Percentiles rank a stretch among this genome's conserved stretches.
phyloP scores from a whole-genome alignment of 2,113 vertebrate species.

The Nothobranchius furzeri region DNA sequence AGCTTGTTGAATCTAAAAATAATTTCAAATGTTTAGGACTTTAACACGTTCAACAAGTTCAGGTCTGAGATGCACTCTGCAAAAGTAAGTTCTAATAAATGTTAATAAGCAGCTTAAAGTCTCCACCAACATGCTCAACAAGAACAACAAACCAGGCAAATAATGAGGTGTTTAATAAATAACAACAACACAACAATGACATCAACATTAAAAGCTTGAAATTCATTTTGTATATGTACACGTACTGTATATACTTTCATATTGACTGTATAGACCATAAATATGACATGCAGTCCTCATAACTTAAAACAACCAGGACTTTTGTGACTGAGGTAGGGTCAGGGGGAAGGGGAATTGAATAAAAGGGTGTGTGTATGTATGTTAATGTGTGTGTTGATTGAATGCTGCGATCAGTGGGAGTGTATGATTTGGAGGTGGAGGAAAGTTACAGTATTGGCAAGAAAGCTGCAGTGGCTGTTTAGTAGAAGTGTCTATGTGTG shows the following conservation, averaged over 20 bases:
- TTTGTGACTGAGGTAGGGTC: conserved; percentile 98
- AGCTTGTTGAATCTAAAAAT: too few relatives aligned
- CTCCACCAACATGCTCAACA: conserved; percentile 8
- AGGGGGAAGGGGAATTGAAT: conserved; percentile 63
- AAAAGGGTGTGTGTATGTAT: conserved; percentile 32
- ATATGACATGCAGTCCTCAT: conserved; percentile 98
- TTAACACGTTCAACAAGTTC: too few relatives aligned
- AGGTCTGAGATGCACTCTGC: too few relatives aligned
- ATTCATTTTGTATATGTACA: conserved; percentile 78
- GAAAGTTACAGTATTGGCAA: conserved; percentile 77
- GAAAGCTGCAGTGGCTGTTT: conserved; percentile 71
- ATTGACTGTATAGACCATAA: conserved; percentile 98
- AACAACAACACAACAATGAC: conserved; percentile 77
- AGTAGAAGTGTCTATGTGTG: conserved; percentile 60
- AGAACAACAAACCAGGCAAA: conserved; percentile 66
- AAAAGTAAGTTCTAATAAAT: neutral
- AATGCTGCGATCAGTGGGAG: conserved; percentile 25
- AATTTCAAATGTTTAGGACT: too few relatives aligned
- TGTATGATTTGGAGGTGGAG: conserved; percentile 41
- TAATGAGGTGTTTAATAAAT: conserved; percentile 86
- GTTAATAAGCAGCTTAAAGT: neutral
- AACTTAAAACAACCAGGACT: conserved; percentile 95
- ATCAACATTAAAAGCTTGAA: conserved; percentile 78
- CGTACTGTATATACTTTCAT: conserved; percentile 76
- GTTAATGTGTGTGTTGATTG: conserved; percentile 18